Evolutionary conservation across 92 coral and sea anemone genomes (phyloP).

Genomic region (Ricordea florida): DNA sequence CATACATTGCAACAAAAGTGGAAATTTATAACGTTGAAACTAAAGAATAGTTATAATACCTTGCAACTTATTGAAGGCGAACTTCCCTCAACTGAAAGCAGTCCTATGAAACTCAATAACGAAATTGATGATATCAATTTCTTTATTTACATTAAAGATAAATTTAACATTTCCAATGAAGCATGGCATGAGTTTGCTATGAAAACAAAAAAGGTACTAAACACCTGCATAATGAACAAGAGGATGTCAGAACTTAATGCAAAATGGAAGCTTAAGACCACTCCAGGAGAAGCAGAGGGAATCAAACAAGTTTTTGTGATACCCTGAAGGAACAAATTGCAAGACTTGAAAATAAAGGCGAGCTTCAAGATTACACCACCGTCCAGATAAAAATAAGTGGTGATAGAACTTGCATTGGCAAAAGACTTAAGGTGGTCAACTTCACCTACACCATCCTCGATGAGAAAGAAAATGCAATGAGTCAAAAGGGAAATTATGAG

Average conservation of each 20-base stretch:
- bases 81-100: not conserved
- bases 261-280: constrained; percentile 30
- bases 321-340: constrained; percentile 32
- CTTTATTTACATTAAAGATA: constrained; percentile 45
- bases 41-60: too few species aligned
- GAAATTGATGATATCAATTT: constrained; percentile 44
- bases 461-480: too few species aligned
- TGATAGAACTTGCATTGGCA: too few species aligned
- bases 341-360: constrained; percentile 10
- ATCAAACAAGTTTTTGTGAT: constrained; percentile 45
- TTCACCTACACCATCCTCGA: too few species aligned
- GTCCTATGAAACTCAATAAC: constrained; percentile 13
- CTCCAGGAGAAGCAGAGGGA: constrained; percentile 65
- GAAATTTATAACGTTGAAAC: too few species aligned
- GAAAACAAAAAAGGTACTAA: constrained; percentile 45
- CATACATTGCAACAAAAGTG: too few species aligned
- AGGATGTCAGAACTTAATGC: not conserved
- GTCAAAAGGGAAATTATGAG: too few species aligned
- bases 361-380: not conserved
- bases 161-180: constrained; percentile 56
- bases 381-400: constrained; percentile 35
- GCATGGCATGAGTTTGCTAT: constrained; percentile 67
- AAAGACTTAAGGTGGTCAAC: too few species aligned
- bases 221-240: not conserved
- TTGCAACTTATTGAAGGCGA: too few species aligned